Evolutionary conservation across 2,888 invertebrate genomes (phyloP).

Genomic region (Diploptera punctata): DNA sequence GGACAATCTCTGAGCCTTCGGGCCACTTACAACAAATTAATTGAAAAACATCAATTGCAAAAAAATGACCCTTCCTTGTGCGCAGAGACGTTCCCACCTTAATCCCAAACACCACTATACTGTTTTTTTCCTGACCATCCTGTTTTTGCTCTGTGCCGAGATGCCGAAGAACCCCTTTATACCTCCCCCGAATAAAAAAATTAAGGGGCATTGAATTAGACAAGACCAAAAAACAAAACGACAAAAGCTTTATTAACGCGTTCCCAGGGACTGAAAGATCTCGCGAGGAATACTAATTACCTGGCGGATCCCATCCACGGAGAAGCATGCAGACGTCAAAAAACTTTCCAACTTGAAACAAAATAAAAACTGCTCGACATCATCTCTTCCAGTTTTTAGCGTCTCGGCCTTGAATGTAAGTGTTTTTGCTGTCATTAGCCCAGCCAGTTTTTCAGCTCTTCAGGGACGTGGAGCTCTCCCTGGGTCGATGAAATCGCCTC

Average conservation of each 20-base stretch:
- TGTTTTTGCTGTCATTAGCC: slow-evolving; percentile 39
- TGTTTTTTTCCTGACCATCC: background rate
- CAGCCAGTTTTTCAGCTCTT: slow-evolving; percentile 29
- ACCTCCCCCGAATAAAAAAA: slow-evolving; percentile 12
- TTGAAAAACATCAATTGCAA: slow-evolving; percentile 24
- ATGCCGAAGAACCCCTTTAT: background rate
- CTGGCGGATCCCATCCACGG: background rate
- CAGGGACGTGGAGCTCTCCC: background rate
- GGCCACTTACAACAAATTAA: slow-evolving; percentile 22
- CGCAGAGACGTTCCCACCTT: background rate
- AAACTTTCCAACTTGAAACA: slow-evolving; percentile 16
- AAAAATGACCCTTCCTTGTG: slow-evolving; percentile 10
- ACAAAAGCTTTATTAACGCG: slow-evolving; percentile 8
- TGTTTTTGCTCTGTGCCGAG: background rate
- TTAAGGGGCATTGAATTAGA: slow-evolving; percentile 4
- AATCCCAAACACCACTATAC: background rate
- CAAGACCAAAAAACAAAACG: background rate
- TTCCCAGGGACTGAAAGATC: slow-evolving; percentile 1
- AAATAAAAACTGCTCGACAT: slow-evolving; percentile 18
- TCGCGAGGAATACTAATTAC: too few species aligned
- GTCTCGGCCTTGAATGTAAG: slow-evolving; percentile 20
- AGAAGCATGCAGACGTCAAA: slow-evolving; percentile 17
- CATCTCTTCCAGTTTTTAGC: slow-evolving; percentile 16
- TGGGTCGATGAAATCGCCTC: slow-evolving; percentile 35
- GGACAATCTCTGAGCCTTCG: slow-evolving; percentile 20